A percentile compares a stretch with the other conserved stretches of the same genome.
Conservation (phyloP, 1,140 invertebrate species). For the Camponotus vicinus region DNA sequence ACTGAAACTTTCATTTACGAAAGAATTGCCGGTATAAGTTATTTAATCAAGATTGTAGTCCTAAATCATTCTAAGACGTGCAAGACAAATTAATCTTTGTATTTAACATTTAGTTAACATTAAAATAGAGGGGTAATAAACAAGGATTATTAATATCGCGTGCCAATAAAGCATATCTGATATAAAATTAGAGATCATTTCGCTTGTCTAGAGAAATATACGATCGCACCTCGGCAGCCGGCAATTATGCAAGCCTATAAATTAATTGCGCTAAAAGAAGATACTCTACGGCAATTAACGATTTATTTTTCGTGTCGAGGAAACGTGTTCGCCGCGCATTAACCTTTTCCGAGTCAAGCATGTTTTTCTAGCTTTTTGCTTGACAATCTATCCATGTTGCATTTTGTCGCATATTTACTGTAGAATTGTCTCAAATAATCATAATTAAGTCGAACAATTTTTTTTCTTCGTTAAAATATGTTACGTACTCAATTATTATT, state of each 20-base stretch:
- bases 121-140: constrained; percentile 38
- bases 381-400: not conserved
- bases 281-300: constrained; percentile 38
- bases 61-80: constrained; percentile 1
- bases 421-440: not conserved
- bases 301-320: constrained; percentile 48
- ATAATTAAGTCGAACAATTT: not conserved
- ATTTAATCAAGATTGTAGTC: constrained; percentile 17
- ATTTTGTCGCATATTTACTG: not conserved
- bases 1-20: not conserved
- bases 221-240: constrained; percentile 35
- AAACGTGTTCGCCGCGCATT: constrained; percentile 38
- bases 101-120: constrained; percentile 48
- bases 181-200: constrained; percentile 40
- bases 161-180: constrained; percentile 41
- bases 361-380: constrained; percentile 50
- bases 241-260: constrained; percentile 57
- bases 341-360: constrained; percentile 44
- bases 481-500: constrained; percentile 1
- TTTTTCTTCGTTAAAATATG: not conserved
- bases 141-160: constrained; percentile 44
- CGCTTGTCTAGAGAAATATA: constrained; percentile 53
- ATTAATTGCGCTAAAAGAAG: constrained; percentile 58
- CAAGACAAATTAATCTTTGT: constrained; percentile 33
- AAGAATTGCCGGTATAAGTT: not conserved